phyloP scores from a whole-genome alignment of 2,113 vertebrate species.

The Pyrgilauda ruficollis region DNA sequence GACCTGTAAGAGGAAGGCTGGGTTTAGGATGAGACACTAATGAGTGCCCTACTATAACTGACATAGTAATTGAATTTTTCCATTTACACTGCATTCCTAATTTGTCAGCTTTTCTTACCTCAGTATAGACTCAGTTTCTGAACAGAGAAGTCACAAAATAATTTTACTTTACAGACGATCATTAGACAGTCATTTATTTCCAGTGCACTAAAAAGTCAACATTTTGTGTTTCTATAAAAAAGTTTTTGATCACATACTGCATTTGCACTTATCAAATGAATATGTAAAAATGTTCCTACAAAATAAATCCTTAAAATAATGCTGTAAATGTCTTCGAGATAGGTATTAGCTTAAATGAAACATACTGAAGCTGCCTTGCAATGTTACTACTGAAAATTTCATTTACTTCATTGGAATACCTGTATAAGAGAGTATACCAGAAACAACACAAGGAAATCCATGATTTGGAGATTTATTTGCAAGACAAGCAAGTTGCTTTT shows the following conservation, averaged over 20 bases:
- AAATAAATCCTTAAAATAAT: background rate
- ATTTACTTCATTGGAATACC: background rate
- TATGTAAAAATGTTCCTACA: background rate
- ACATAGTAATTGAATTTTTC: background rate
- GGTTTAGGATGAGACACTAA: background rate
- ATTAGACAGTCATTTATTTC: background rate
- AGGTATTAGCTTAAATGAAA: background rate
- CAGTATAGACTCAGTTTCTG: background rate
- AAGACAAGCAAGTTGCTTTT: background rate
- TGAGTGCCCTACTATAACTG: background rate
- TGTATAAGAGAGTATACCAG: background rate
- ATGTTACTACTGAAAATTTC: background rate
- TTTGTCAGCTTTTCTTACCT: background rate
- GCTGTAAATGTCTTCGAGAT: background rate
- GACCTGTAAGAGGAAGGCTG: background rate
- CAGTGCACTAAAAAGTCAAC: background rate
- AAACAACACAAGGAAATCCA: background rate
- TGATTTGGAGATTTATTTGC: background rate
- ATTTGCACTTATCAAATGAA: background rate
- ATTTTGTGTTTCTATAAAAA: background rate
- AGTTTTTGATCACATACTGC: background rate
- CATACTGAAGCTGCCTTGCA: background rate
- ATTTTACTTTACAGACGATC: background rate
- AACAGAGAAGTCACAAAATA: background rate
- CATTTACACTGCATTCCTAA: background rate